Base-by-base conservation (phyloP, 2,113 vertebrate genomes). In the Thinocorus orbignyianus region DNA sequence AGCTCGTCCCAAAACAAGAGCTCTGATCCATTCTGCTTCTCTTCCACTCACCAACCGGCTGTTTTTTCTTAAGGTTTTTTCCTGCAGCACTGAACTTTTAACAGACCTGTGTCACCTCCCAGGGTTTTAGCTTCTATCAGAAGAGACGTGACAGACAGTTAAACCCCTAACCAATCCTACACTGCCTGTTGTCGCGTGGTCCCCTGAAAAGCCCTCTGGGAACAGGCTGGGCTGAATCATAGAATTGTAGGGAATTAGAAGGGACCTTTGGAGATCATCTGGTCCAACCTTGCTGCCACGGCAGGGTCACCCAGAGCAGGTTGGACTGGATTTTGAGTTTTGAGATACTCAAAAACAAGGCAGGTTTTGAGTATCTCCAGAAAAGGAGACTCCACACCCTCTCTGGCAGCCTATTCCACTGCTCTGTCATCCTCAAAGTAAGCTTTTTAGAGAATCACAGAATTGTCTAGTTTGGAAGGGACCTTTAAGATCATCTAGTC, bases 181-280 rank as follows among this genome's bases (percentile, higher is more conserved):
- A 9, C 0, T 1, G 17, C 14, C 44, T 19, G 22, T 2, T 2
- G 3, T 31, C 3, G 51, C 1, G 6, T 11, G 23, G 41, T 41
- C 25, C 9, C 23, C 2, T 0, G 30, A 60, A 46, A 33, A 9
- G 9, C 26, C 3, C 44, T 35, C 66, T 3, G 58, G 10, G 7
- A 41, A 19, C 2, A 9, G 7, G 2, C 4, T 11, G 19, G 10
- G 60, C 10, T 3, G 49, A 60, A 60, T 35, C 57, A 60, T n/a
- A 60, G 33, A 60, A 35, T 10, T 15, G 22, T 60, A 60, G 33
- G 57, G 4, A 20, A 20, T 35, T 24, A n/a, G 33, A 60, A 35
- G 22, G 22, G 57, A 60, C 57, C n/a, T 60, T 60, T 35, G 57
- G 57, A 60, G 57, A 60, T 24, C 13, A 15, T 10, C n/a, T 35